These are phyloP conservation scores for Invenusta paracnida DNA, from an alignment of 2,888 invertebrate species.

Conservation along the genomic window DNA sequence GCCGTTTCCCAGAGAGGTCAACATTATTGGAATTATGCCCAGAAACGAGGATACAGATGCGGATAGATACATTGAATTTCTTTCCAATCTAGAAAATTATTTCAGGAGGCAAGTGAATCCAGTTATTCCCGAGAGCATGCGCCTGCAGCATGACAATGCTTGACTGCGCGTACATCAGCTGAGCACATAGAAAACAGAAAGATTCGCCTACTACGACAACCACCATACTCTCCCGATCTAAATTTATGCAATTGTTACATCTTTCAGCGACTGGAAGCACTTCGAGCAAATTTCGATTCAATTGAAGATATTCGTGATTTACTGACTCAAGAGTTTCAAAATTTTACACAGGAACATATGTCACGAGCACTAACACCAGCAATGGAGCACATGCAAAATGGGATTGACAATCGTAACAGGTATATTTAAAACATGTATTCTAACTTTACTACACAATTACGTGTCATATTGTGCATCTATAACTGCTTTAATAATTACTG, in stretches of 20 bases:
- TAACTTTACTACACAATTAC: too few relatives aligned
- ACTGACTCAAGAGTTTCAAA: not conserved
- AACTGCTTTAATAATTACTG: too few relatives aligned
- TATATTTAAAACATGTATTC: too few relatives aligned
- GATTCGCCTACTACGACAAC: not conserved
- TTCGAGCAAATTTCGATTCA: not conserved
- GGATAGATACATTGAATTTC: slow-evolving; percentile 7
- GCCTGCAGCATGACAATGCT: slow-evolving; percentile 34
- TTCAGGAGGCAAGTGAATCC: not conserved
- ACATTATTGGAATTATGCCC: not conserved
- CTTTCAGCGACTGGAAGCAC: not conserved
- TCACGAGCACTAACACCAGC: not conserved
- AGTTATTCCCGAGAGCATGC: not conserved
- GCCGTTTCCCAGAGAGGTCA: slow-evolving; percentile 9
- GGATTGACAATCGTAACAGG: too few relatives aligned
- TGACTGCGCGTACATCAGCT: not conserved
- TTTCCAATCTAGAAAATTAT: not conserved
- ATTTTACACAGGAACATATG: not conserved
- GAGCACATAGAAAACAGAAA: slow-evolving; percentile 16
- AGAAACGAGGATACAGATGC: not conserved
- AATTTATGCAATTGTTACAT: slow-evolving; percentile 33
- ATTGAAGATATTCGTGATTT: not conserved
- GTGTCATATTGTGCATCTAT: too few relatives aligned
- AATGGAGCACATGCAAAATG: slow-evolving; percentile 2
- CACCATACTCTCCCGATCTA: slow-evolving; percentile 37